These are phyloP conservation scores for Dryobotodes eremita DNA, from an alignment of 2,888 invertebrate species.

Conservation along the genomic window DNA sequence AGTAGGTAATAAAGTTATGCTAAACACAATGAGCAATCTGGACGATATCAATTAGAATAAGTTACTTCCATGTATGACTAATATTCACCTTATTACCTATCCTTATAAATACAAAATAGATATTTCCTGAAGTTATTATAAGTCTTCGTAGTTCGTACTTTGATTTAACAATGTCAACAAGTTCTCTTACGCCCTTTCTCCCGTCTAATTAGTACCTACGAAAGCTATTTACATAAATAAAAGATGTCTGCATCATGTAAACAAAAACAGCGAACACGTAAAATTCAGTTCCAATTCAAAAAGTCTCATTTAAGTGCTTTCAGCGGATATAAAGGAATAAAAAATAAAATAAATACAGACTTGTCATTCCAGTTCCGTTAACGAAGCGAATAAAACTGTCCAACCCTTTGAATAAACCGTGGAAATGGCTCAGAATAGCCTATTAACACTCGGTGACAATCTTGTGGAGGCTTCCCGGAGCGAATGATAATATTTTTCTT, in stretches of 20 bases:
- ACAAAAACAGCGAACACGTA: conserved; percentile 45
- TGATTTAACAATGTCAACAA: not conserved
- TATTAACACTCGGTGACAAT: conserved; percentile 87
- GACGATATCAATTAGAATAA: conserved; percentile 20
- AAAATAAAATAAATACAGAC: conserved; percentile 82
- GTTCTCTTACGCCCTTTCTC: not conserved
- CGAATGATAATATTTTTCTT: conserved; percentile 87
- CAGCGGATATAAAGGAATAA: conserved; percentile 75
- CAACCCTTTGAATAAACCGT: conserved; percentile 86
- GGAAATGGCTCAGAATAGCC: conserved; percentile 85
- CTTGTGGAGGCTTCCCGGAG: conserved; percentile 80
- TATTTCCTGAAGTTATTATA: conserved; percentile 1
- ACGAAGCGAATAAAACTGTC: conserved; percentile 87
- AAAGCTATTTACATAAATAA: conserved; percentile 39
- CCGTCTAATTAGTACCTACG: conserved; percentile 7
- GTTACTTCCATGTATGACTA: conserved; percentile 27
- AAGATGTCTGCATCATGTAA: conserved; percentile 43
- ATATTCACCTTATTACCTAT: not conserved
- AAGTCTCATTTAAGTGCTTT: conserved; percentile 64
- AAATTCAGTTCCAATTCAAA: conserved; percentile 48
- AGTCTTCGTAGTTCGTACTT: not conserved
- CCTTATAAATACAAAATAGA: not conserved
- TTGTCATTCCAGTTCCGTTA: conserved; percentile 80
- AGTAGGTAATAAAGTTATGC: not conserved
- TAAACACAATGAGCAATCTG: conserved; percentile 8